Evolutionary conservation across 2,888 invertebrate genomes (phyloP), one percentile per base, ranked within the genome.

Genomic region (Biston betularia): DNA sequence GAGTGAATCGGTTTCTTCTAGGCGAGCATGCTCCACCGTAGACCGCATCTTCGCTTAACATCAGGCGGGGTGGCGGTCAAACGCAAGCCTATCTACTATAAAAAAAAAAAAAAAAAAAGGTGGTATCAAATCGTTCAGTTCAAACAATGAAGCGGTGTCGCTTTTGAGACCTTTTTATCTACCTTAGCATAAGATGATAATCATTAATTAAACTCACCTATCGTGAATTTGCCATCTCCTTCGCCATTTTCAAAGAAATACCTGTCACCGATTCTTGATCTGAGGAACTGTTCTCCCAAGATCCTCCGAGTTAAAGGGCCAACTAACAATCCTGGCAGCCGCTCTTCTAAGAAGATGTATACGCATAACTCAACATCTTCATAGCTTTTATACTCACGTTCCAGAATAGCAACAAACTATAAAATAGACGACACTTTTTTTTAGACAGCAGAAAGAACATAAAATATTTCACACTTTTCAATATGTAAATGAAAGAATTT

Each of bases 291-390:
- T 80, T 96, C 96, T 0, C 95, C 95, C 11, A 97, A 87, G 70
- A 98, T 96, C 79, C 97, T 97, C 11, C 96, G 94, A 89, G 97
- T 97, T 0, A 97, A 97, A 6, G 97, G 97, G 0, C 97, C 97
- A 0, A 96, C 93, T 46, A 96, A 87, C 0, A 97, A 95, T 0
- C 95, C 96, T 0, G 95, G 94, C 0, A 96, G 95, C 55, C 95
- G 95, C 0, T 88, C 85, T 86, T 98, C 98, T 54, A 97, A 85
- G 7, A 96, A 94, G 7, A 96, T 97, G 96, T 97, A 4, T 97
- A 96, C 15, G 96, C 96, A 54, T 35, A 97, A 82, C 77, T 98
- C 97, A 9, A 98, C 95, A 84, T 98, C 97, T 61, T 97, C 96
- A 0, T 95, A 95, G 67, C 91, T 93, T 63, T 94, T 94, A 84